Evolutionary conservation across 2,797 vertebrate genomes (phyloP), one percentile per base, ranked within the genome.

Genomic region (Apogon talboti): DNA sequence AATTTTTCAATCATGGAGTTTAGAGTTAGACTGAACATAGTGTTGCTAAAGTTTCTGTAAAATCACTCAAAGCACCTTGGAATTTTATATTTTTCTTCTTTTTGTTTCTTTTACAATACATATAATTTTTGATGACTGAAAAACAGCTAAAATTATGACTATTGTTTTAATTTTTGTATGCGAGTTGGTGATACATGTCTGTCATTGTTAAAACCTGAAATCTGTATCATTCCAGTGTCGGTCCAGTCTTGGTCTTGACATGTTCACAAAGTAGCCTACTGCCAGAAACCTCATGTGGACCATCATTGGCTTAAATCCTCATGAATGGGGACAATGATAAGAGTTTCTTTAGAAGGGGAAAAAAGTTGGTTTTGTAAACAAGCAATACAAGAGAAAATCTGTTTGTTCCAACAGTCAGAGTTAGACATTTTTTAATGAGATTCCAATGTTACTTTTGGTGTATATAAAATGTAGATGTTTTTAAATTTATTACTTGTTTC

Each of bases 181-280:
- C 28, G 33, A 15, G 24, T 42, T 15, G 40, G 6, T 49, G 9
- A 52, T 38, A 64, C 0, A 40, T 66, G 37, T 56, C 11, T 51
- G n/a, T 67, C 4, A n/a, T 47, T 14, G n/a, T 56, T 56, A 9
- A n/a, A 44, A n/a, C 21, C 55, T 78, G 24, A 66, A 71, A 61
- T 13, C 71, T 76, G n/a, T 63, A 49, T 77, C 76, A 82, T 84
- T 84, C 79, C 85, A 71, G 24, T 37, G 75, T 71, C 61, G 11
- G 74, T 58, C 62, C 65, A 38, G 11, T 51, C 15, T 40, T 30
- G 55, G 66, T 57, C 8, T 16, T 52, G 65, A 74, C 40, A 1
- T 66, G 49, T 73, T 78, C 70, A 81, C 64, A 66, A 63, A 72
- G 68, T 63, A 69, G 67, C 71, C 60, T 78, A 79, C 78, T 84